Evolutionary conservation across 2,888 invertebrate genomes (phyloP).

Genomic region (Schizaphis graminum): DNA sequence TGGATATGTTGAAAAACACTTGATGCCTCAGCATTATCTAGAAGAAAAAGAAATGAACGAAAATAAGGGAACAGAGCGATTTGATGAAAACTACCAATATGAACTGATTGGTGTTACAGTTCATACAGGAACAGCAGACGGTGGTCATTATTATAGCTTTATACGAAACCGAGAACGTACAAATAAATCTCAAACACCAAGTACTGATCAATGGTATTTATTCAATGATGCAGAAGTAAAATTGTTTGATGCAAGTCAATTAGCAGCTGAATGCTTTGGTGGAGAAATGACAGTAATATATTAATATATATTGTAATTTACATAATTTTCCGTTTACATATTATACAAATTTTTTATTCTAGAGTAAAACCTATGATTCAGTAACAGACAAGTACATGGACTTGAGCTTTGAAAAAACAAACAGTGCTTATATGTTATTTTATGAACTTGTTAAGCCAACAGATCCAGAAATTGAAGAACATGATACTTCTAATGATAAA

Average conservation of each 20-base stretch:
- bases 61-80: slow-evolving; percentile 69
- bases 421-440: slow-evolving; percentile 97
- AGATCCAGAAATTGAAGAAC: slow-evolving; percentile 68
- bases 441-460: slow-evolving; percentile 80
- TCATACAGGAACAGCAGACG: slow-evolving; percentile 98
- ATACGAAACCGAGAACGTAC: slow-evolving; percentile 83
- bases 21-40: slow-evolving; percentile 89
- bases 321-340: neutral
- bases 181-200: slow-evolving; percentile 71
- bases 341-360: slow-evolving; percentile 69
- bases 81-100: slow-evolving; percentile 74
- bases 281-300: slow-evolving; percentile 91
- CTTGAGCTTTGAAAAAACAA: slow-evolving; percentile 97
- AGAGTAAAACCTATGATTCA: slow-evolving; percentile 96
- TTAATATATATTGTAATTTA: neutral
- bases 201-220: slow-evolving; percentile 90
- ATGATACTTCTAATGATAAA: slow-evolving; percentile 70
- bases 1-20: slow-evolving; percentile 92
- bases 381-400: slow-evolving; percentile 98
- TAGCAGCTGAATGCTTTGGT: slow-evolving; percentile 96
- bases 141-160: slow-evolving; percentile 96
- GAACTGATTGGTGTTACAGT: slow-evolving; percentile 95
- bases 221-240: slow-evolving; percentile 96
- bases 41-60: slow-evolving; percentile 68
- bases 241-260: slow-evolving; percentile 93